Base-by-base conservation (phyloP, 2,797 vertebrate species). In the Knipowitschia caucasica region DNA sequence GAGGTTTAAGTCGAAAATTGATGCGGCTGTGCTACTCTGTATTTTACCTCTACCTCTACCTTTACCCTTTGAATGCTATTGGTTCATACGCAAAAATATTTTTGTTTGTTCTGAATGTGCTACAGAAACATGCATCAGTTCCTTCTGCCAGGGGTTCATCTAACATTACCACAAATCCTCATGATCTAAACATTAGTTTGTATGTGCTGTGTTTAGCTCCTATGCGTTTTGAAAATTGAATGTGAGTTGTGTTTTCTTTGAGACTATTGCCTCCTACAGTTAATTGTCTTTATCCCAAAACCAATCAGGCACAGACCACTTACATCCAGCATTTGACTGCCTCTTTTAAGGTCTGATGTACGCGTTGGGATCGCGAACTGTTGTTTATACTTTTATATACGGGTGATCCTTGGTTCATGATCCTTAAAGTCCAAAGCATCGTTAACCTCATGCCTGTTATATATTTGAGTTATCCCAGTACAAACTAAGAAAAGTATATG, bases 1-100 rank as follows among this genome's bases (percentile, higher is more conserved):
- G 5, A 33, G 38, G 40, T n/a, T 59, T 60, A 0, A 12, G 21
- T 74, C 62, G 60, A 36, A 21, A 43, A 40, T 20, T 27, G 27
- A 7, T 53, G 20, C 56, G 56, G 26, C 39, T 56, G 44, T 29
- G 55, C 18, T 33, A 7, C 17, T 14, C 12, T 4, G 2, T 3
- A 43, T 26, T 51, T 46, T n/a, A 12, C 44, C 62, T 55, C 35
- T 30, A 44, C 36, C n/a, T n/a, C n/a, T n/a, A n/a, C n/a, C n/a
- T n/a, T n/a, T n/a, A n/a, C n/a, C n/a, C n/a, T 39, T 21, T 39
- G 18, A n/a, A n/a, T n/a, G 9, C 12, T 5, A 39, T 20, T 39
- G 17, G 36, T 12, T 20, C 36, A 20, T 38, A 2, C 17, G 10
- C 21, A 4, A 20, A 21, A 20, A n/a, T n/a, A 10, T 18, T 39